Evolutionary conservation across 2,113 vertebrate species (phyloP).

Genomic region (Scalopus aquaticus): DNA sequence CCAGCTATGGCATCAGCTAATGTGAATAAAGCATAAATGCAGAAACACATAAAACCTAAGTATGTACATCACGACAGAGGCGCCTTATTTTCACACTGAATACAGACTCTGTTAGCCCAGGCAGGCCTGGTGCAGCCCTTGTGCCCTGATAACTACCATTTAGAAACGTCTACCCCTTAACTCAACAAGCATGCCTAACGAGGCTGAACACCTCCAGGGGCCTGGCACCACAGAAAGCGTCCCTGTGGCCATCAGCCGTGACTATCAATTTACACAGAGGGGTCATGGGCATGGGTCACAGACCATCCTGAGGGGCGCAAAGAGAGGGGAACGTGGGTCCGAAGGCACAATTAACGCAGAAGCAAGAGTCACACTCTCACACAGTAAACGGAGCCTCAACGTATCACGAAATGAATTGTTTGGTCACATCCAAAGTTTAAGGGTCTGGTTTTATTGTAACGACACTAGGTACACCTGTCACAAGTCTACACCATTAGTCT

Average conservation of each 20-base stretch:
- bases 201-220: slow-evolving; percentile 56
- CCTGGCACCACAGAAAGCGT: slow-evolving; percentile 56
- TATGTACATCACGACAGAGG: background rate
- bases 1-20: background rate
- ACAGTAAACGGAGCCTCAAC: too few relatives aligned
- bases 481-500: too few relatives aligned
- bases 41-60: background rate
- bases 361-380: background rate
- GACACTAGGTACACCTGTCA: background rate
- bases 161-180: slow-evolving; percentile 32
- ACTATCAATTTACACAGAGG: slow-evolving; percentile 71
- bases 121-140: background rate
- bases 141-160: slow-evolving; percentile 35
- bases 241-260: slow-evolving; percentile 53
- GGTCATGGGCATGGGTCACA: background rate
- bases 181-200: slow-evolving; percentile 55
- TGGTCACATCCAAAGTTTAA: background rate
- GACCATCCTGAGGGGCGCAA: slow-evolving; percentile 22
- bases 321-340: too few relatives aligned
- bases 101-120: background rate
- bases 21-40: background rate
- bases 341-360: slow-evolving; percentile 34
- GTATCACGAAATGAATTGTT: background rate
- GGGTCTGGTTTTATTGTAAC: background rate
- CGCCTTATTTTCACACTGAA: background rate